A percentile compares a stretch with the other conserved stretches of the same genome.
phyloP scores from a whole-genome alignment of 92 coral and sea anemone genomes.

The Zoanthus gigantus region DNA sequence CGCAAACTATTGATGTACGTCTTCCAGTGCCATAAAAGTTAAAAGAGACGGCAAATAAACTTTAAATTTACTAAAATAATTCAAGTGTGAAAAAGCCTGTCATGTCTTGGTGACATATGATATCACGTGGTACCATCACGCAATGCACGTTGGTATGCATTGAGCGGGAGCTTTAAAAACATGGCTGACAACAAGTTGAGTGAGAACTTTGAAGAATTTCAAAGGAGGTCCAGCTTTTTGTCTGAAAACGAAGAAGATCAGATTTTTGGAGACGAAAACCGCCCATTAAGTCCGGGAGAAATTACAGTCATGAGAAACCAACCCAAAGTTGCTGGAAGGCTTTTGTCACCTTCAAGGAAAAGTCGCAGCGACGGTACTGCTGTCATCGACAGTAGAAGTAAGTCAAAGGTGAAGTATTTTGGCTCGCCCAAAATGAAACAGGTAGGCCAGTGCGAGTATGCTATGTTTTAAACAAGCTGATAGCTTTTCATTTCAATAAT shows the following conservation, averaged over 20 bases:
- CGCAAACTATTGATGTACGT: too few relatives aligned
- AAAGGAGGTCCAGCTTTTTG: conserved; percentile 18
- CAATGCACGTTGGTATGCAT: conserved; percentile 76
- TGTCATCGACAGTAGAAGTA: conserved; percentile 36
- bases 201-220: conserved; percentile 44
- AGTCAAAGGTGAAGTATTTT: conserved; percentile 71
- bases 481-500: not conserved
- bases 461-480: not conserved
- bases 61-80: too few relatives aligned
- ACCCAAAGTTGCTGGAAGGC: conserved; percentile 73
- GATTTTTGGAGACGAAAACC: conserved; percentile 67
- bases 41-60: too few relatives aligned
- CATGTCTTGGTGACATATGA: not conserved
- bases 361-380: conserved; percentile 44
- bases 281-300: conserved; percentile 79
- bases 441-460: conserved; percentile 24
- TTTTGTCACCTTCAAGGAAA: conserved; percentile 80
- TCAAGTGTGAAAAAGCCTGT: too few relatives aligned
- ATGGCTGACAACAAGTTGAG: conserved; percentile 71
- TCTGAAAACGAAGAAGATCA: conserved; percentile 29
- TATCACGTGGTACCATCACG: conserved; percentile 63
- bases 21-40: too few relatives aligned
- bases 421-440: conserved; percentile 62
- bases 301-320: conserved; percentile 87
- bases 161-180: conserved; percentile 88